Base-by-base conservation (phyloP, 1,140 invertebrate genomes). In the Chironomus tepperi region DNA sequence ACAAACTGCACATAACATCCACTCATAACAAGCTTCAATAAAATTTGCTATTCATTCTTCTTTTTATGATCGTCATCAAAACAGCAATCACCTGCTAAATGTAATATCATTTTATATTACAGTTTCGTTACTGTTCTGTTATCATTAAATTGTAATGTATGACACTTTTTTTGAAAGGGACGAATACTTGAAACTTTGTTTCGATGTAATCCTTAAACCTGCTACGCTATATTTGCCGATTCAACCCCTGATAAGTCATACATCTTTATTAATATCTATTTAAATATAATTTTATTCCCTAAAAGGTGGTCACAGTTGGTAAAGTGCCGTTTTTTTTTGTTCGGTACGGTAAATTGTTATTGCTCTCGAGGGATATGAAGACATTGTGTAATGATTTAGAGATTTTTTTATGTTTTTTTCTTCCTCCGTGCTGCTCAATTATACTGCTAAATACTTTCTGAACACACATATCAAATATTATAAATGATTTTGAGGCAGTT, bases 291-390 rank as follows among this genome's bases (percentile, higher is more conserved):
- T 70, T 70, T 18, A 70, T 70, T 70, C 47, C 24, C 19, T 70
- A 70, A 70, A 70, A 70, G 65, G 65, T 70, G 65, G 65, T 70
- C 65, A 21, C 65, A 70, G 65, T 70, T 70, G 65, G n/a, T 70
- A 70, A 70, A 70, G 65, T 70, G 65, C 19, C 19, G 19, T 57
- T 57, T 57, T 57, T n/a, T n/a, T n/a, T n/a, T n/a, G n/a, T n/a
- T n/a, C n/a, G 5, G 12, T 12, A 57, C 6, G 65, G 15, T 70
- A 70, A 70, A 70, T 70, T 70, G 65, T 70, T 70, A 70, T 70
- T 70, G 65, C 18, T 70, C 65, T 70, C 65, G 12, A 19, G 65
- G 65, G 65, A 70, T 15, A 21, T 21, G 16, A 70, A 70, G 18
- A 7, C 16, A 70, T 9, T 18, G 65, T 19, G 65, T 10, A 57